Base-by-base conservation (phyloP, 2,113 vertebrate species). In the Dipodomys spectabilis region DNA sequence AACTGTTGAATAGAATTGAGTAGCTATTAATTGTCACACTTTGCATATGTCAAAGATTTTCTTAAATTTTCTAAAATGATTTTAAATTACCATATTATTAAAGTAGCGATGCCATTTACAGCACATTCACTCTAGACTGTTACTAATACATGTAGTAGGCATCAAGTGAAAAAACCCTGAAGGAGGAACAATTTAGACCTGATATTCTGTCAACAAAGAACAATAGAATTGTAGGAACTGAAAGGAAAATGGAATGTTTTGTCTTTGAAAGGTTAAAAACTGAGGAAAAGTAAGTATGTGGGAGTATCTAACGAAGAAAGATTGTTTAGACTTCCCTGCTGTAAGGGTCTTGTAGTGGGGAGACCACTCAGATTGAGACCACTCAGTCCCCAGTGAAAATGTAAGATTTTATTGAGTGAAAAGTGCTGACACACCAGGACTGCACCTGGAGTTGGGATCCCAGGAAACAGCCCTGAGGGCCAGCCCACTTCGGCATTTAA, bases 221-320 rank as follows among this genome's bases (percentile, higher is more conserved):
- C 20, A 67, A 23, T 9, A 60, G 12, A 28, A 4, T 19, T 57
- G 11, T 57, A 57, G 53, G 53, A 57, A 57, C 49, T 49, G 12
- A 49, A 49, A 49, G 49, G 49, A 49, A 39, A 57, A 57, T 57
- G 53, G 15, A 57, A 57, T 57, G 53, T 57, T 4, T 10, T 15
- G 6, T 9, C 27, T n/a, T 88, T 74, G 6, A 27, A n/a, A 2
- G 62, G 6, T 57, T 0, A 28, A 53, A 27, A 68, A 1, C 32
- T 23, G 22, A n/a, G 27, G 27, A 5, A 27, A 87, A 7, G 19
- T 11, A 44, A n/a, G 35, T 0, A 80, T 0, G 2, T 7, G 15
- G 15, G 12, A 28, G 7, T 23, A 11, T 11, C n/a, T 1, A 23
- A 5, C 25, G 19, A 20, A 9, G 10, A 35, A 45, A 0, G 35